These are phyloP conservation scores for Achlya flavicornis DNA, from an alignment of 2,888 invertebrate species.

Conservation along the genomic window DNA sequence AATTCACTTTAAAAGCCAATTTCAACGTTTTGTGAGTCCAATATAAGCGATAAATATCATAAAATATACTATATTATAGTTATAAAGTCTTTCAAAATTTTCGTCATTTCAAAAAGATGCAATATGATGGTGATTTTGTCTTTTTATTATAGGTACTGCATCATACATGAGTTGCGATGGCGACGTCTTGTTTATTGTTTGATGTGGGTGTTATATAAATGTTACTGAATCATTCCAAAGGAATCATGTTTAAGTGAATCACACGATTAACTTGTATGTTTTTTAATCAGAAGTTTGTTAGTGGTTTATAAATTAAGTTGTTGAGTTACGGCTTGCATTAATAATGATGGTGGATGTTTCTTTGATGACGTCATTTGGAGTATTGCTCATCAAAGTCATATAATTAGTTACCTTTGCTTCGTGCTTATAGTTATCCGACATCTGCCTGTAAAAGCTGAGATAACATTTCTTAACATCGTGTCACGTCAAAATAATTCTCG, in stretches of 20 bases:
- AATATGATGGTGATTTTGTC: neutral
- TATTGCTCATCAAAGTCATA: neutral
- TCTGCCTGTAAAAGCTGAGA: slow-evolving; percentile 74
- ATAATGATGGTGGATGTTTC: neutral
- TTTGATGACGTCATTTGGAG: neutral
- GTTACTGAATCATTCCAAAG: neutral
- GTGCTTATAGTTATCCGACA: slow-evolving; percentile 50
- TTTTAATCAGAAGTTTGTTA: neutral
- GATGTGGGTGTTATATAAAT: slow-evolving; percentile 1
- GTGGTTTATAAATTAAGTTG: neutral
- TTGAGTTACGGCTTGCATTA: slow-evolving; percentile 2
- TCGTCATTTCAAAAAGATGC: neutral
- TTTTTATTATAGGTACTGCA: neutral
- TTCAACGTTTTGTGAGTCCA: slow-evolving; percentile 50
- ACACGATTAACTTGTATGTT: neutral
- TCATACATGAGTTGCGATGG: slow-evolving; percentile 1
- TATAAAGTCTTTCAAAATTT: neutral
- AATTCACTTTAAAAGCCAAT: slow-evolving; percentile 75
- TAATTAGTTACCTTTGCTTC: too few relatives aligned
- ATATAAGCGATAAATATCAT: slow-evolving; percentile 47
- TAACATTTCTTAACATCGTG: slow-evolving; percentile 70
- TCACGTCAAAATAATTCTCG: slow-evolving; percentile 58
- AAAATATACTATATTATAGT: slow-evolving; percentile 14
- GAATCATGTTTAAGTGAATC: slow-evolving; percentile 5
- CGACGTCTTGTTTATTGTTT: neutral